Evolutionary conservation across 1,140 invertebrate genomes (phyloP), one percentile per base, ranked within the genome.

Genomic region (Mya arenaria): DNA sequence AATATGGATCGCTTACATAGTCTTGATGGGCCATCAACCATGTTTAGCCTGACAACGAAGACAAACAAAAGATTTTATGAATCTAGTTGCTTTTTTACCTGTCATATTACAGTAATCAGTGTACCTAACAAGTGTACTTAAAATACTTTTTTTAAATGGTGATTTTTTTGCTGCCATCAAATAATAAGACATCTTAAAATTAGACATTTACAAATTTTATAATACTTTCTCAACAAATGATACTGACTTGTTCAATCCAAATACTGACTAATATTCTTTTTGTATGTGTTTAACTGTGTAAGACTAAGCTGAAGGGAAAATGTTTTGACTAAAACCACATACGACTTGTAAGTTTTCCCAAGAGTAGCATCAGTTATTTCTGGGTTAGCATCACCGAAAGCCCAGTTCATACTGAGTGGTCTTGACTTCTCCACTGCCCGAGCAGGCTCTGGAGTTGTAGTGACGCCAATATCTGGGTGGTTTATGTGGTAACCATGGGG

Each of bases 321-420:
- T n/a, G n/a, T n/a, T n/a, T n/a, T n/a, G n/a, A n/a, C n/a, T n/a
- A n/a, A n/a, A n/a, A n/a, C n/a, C n/a, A n/a, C n/a, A n/a, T n/a
- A n/a, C n/a, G n/a, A n/a, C n/a, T n/a, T n/a, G n/a, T n/a, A n/a
- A 73, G 44, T 77, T 68, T 72, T 41, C 36, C 92, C 92, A 15
- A 84, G 91, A 10, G 87, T 87, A 10, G 87, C 89, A 77, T 90
- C 88, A 2, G 88, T 87, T 17, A 92, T 68, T 86, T 92, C 92
- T 0, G 86, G 71, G 4, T 69, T 30, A 36, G 55, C 68, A 41
- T 92, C 88, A 37, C 86, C 88, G 52, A 72, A 52, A 48, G 87
- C 88, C 92, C 92, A 93, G 81, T 92, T 93, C 19, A 92, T 84
- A 82, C 91, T 91, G 23, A 87, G 77, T 34, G 89, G 66, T 25